Conservation (phyloP, 1,140 invertebrate species). For the Neotoxoptera formosana region DNA sequence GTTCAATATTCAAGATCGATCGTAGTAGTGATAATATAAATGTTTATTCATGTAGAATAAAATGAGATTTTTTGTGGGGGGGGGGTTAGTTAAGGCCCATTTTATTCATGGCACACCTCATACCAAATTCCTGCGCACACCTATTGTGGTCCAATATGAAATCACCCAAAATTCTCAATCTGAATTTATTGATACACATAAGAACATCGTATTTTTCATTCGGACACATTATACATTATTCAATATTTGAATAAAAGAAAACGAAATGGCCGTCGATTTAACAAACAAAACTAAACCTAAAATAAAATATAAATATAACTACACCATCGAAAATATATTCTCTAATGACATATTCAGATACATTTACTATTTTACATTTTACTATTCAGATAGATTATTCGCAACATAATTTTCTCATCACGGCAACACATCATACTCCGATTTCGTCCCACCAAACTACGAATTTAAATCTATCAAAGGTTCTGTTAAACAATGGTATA, state of each 20-base stretch:
- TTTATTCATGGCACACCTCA: no score
- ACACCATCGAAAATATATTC: no score
- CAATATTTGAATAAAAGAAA: neutral
- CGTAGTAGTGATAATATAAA: no score
- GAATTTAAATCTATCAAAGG: neutral
- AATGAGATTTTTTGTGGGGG: no score
- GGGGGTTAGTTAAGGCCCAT: no score
- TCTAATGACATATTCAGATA: neutral
- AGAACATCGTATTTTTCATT: neutral
- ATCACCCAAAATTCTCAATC: neutral
- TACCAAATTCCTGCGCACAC: no score
- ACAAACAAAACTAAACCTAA: neutral
- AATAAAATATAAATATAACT: neutral
- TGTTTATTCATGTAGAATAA: no score
- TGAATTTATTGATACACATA: neutral
- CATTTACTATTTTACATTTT: no score
- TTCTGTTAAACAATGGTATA: neutral
- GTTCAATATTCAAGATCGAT: no score
- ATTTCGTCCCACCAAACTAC: neutral
- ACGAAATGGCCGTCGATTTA: neutral
- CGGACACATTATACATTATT: neutral
- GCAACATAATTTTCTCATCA: neutral
- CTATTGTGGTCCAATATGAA: neutral
- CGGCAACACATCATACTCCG: neutral
- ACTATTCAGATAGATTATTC: neutral